These are phyloP conservation scores for Patagioenas fasciata DNA, from an alignment of 2,113 vertebrate genomes.

Conservation along the genomic window DNA sequence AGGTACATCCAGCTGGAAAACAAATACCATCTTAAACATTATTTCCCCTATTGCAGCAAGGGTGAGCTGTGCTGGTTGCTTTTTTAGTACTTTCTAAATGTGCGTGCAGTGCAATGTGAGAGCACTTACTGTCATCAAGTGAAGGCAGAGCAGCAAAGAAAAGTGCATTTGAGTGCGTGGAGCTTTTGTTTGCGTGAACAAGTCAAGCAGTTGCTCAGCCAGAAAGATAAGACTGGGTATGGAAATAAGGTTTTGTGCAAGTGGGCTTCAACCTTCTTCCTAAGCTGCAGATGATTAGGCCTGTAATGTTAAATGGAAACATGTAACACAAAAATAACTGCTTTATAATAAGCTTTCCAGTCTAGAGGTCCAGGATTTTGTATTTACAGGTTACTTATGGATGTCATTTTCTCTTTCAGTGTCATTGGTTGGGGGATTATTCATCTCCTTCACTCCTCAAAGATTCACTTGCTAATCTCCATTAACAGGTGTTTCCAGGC, in stretches of 20 bases:
- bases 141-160: background rate
- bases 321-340: background rate
- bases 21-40: background rate
- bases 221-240: background rate
- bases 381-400: background rate
- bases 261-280: background rate
- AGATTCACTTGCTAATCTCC: slow-evolving; percentile 9
- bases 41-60: background rate
- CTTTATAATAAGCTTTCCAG: slow-evolving; percentile 26
- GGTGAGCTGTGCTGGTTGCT: background rate
- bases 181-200: background rate
- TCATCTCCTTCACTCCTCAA: background rate
- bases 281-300: background rate
- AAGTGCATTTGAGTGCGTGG: background rate
- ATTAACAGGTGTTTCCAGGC: slow-evolving; percentile 31
- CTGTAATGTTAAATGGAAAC: background rate
- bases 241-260: background rate
- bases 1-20: background rate
- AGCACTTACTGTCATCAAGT: background rate
- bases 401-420: background rate
- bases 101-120: background rate
- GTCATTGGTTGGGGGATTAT: background rate
- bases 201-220: background rate
- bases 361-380: background rate
- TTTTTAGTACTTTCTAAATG: background rate